A percentile compares a stretch with the other conserved stretches of the same genome.
Evolutionary conservation across 1,140 invertebrate genomes (phyloP).

Genomic region (Bilobella aurantiaca): DNA sequence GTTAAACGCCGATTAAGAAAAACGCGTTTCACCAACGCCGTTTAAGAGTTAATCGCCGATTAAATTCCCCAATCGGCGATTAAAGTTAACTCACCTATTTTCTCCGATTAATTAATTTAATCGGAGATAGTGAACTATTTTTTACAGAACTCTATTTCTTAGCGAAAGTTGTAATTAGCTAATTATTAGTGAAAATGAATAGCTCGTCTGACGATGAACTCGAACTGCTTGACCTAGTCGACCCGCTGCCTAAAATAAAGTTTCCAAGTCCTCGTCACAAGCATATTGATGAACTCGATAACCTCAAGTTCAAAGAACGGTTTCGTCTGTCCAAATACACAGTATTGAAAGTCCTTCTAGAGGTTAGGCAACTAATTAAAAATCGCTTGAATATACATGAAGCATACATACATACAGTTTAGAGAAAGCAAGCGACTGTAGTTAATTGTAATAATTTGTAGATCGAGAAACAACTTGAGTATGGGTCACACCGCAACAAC

Average conservation of each 20-base stretch:
- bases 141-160: neutral
- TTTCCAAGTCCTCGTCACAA: neutral
- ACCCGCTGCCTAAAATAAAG: neutral
- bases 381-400: no score
- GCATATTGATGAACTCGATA: neutral
- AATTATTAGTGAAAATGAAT: neutral
- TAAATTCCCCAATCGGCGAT: neutral
- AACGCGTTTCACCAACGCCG: no score
- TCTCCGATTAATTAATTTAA: neutral
- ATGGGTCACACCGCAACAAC: conserved; percentile 10
- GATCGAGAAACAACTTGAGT: neutral
- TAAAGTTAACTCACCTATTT: neutral
- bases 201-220: neutral
- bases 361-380: no score
- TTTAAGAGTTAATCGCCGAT: no score
- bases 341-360: neutral
- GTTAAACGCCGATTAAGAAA: no score
- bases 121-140: no score
- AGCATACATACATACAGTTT: no score
- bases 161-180: neutral
- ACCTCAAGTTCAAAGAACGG: neutral
- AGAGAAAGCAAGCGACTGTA: no score
- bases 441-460: neutral
- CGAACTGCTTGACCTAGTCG: neutral
- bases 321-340: neutral